These are phyloP conservation scores for Actias luna DNA, from an alignment of 2,888 invertebrate genomes.

Conservation along the genomic window DNA sequence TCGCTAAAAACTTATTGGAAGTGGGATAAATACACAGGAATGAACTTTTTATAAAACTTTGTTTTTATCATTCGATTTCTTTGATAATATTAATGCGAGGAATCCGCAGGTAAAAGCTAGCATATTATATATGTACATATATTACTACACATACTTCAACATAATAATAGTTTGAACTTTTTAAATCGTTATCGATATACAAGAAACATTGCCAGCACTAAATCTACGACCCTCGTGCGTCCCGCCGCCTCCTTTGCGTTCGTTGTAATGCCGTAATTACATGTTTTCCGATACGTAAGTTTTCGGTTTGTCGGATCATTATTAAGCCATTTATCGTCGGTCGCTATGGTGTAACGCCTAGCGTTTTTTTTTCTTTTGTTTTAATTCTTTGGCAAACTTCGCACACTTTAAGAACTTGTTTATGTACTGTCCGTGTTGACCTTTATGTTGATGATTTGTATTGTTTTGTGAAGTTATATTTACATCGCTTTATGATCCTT, in stretches of 20 bases:
- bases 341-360: slow-evolving; percentile 69
- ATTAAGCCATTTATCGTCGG: slow-evolving; percentile 68
- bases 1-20: too few species aligned
- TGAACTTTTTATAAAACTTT: too few species aligned
- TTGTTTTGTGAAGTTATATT: neutral
- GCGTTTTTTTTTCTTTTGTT: slow-evolving; percentile 24
- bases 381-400: slow-evolving; percentile 40
- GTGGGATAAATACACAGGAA: too few species aligned
- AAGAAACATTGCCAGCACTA: slow-evolving; percentile 32
- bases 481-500: neutral
- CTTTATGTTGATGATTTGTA: neutral
- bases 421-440: neutral
- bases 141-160: too few species aligned
- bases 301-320: slow-evolving; percentile 65
- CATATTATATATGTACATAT: too few species aligned
- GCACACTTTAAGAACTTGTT: slow-evolving; percentile 58
- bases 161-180: neutral
- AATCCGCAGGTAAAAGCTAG: too few species aligned
- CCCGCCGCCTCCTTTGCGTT: slow-evolving; percentile 36
- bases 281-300: slow-evolving; percentile 70
- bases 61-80: too few species aligned
- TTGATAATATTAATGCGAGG: too few species aligned
- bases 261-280: slow-evolving; percentile 65
- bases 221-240: neutral
- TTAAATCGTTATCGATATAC: slow-evolving; percentile 23